Evolutionary conservation across 2,113 vertebrate species (phyloP).

Genomic region (Neogobius melanostomus): DNA sequence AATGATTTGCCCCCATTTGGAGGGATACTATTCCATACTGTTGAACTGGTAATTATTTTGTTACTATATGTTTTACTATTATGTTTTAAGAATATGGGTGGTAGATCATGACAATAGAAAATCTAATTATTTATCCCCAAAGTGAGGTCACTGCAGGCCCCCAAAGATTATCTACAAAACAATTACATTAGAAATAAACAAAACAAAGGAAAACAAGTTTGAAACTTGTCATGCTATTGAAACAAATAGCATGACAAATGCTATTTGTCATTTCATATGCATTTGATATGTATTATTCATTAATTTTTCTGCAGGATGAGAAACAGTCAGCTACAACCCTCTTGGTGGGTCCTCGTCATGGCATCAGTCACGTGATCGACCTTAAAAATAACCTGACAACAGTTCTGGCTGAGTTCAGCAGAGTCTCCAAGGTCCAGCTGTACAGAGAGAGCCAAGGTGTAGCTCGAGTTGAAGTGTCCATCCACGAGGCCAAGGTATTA

Average conservation of each 20-base stretch:
- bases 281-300: no score
- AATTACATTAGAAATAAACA: no score
- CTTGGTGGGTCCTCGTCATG: constrained; percentile 93
- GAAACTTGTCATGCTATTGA: no score
- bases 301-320: constrained; percentile 80
- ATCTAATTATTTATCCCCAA: no score
- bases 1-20: constrained; percentile 97
- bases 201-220: no score
- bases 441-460: constrained; percentile 95
- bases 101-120: no score
- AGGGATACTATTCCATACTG: constrained; percentile 93
- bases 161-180: no score
- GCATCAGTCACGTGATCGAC: constrained; percentile 98
- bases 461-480: constrained; percentile 92
- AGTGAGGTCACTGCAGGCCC: no score
- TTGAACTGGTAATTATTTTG: constrained; percentile 86
- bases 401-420: constrained; percentile 93
- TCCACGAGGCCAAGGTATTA: constrained; percentile 92
- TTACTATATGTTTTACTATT: not conserved
- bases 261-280: no score
- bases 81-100: not conserved
- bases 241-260: no score
- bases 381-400: constrained; percentile 98
- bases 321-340: constrained; percentile 93
- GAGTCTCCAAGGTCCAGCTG: constrained; percentile 95